Evolutionary conservation across 2,797 vertebrate genomes (phyloP).

Genomic region (Onychomys torridus): DNA sequence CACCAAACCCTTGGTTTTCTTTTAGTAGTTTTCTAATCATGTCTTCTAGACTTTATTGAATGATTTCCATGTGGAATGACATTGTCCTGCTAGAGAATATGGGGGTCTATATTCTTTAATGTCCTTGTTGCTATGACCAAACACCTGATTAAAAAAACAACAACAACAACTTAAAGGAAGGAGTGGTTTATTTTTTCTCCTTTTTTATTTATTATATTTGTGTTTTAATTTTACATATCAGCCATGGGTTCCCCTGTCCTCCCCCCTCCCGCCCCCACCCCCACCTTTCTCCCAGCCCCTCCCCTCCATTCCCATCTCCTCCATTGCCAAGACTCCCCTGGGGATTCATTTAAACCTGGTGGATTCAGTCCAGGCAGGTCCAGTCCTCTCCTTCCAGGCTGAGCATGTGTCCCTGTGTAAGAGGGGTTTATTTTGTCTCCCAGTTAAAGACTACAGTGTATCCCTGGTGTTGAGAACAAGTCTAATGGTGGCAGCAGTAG

Average conservation of each 20-base stretch:
- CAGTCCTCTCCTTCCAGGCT: too few species aligned
- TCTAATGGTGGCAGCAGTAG: neutral
- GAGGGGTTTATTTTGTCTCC: neutral
- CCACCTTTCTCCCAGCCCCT: too few species aligned
- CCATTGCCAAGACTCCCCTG: too few species aligned
- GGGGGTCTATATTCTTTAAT: neutral
- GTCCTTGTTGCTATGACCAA: neutral
- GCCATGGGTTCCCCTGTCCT: too few species aligned
- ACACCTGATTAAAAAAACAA: neutral
- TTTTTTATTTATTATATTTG: too few species aligned
- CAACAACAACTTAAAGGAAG: neutral
- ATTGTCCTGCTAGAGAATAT: neutral
- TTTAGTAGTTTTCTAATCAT: neutral
- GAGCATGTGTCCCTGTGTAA: too few species aligned
- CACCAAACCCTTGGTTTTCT: neutral
- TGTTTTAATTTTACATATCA: too few species aligned
- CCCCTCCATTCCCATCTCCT: too few species aligned
- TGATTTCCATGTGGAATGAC: neutral
- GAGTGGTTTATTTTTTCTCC: neutral
- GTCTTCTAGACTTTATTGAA: neutral
- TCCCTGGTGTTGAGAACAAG: neutral
- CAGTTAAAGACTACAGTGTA: neutral
- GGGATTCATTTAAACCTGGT: too few species aligned
- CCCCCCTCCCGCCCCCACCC: too few species aligned
- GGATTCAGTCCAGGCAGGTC: too few species aligned